Base-by-base conservation (phyloP, 2,888 invertebrate genomes). In the Drosophila kuntzei region DNA sequence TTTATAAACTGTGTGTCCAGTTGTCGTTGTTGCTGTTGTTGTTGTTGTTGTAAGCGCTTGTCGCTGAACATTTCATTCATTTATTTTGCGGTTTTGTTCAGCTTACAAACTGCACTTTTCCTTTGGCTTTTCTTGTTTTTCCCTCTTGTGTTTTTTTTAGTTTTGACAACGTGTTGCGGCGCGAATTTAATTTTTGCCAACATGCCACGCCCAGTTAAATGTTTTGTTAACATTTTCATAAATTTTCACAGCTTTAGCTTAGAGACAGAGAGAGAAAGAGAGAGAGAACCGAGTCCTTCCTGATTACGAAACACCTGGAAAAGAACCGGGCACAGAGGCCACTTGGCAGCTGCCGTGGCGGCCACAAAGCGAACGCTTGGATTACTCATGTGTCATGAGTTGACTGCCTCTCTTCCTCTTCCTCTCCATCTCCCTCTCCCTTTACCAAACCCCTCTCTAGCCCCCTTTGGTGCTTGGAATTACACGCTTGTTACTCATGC, bases 401-500 rank as follows among this genome's bases (percentile, higher is more conserved):
- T 39, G 61, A 41, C 67, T 36, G n/a, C 7, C 8, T n/a, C n/a
- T n/a, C n/a, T n/a, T n/a, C n/a, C n/a, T n/a, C n/a, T n/a, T n/a
- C n/a, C 27, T 27, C 37, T n/a, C 36, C 7, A 4, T 32, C 5
- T 20, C n/a, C 4, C 11, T n/a, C n/a, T 5, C 1, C n/a, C 4
- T 18, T 9, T 1, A 0, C 22, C 25, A 9, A 6, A 22, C 9
- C 22, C 16, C 20, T 8, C 11, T 1, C 25, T 18, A 7, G 9
- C 20, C 11, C 41, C 11, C 12, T 8, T 7, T 20, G 55, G 55
- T 43, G 59, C 44, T 68, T 64, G 55, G 54, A 76, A 86, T 82
- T 86, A 83, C 77, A 87, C 70, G 83, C 83, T 79, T 86, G 88
- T 86, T 83, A 88, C 80, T 86, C 86, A 86, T 86, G 75, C 80